Evolutionary conservation across 2,888 invertebrate species (phyloP), one percentile per base, ranked within the genome.

Genomic region (Himalopsyche anomala): DNA sequence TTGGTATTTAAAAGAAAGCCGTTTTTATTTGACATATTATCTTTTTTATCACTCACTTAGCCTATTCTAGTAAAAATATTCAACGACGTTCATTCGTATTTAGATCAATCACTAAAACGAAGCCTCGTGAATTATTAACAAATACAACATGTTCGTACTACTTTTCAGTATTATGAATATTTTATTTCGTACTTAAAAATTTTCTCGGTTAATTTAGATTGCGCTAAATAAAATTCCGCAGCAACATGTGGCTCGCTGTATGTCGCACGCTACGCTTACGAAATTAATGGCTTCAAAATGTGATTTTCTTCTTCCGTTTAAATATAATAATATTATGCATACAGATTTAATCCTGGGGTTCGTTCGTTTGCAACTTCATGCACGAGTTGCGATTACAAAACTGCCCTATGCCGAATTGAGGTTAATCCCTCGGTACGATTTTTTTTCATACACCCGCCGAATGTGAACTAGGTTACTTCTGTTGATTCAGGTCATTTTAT

Each of bases 401-500:
- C 62, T 62, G 62, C 62, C 62, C 62, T 62, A 62, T 19, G 19
- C 62, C 0, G 62, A 62, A 62, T 62, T 62, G 62, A 28, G 62
- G 62, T 62, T 62, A 62, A 62, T 62, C 62, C 62, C 62, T 11
- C 28, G 28, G 62, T 62, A 51, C 51, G 51, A 51, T 5, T 19
- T 62, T 56, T 62, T 62, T 62, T 19, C 62, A 19, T 9, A 19
- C 8, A n/a, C 6, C 62, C 28, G n/a, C 28, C 19, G 5, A 19
- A 62, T 62, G 62, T 62, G 62, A 62, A 62, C 62, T 62, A 62
- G 62, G 62, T 62, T 62, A 62, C 19, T 62, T 62, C 9, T 62
- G 62, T 62, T 62, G 62, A 62, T 62, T 62, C 62, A 62, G 62
- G 62, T 62, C 62, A 62, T 62, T 62, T 62, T 62, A 62, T 62